phyloP scores from a whole-genome alignment of 2,888 invertebrate genomes.

The Protonemura montana region DNA sequence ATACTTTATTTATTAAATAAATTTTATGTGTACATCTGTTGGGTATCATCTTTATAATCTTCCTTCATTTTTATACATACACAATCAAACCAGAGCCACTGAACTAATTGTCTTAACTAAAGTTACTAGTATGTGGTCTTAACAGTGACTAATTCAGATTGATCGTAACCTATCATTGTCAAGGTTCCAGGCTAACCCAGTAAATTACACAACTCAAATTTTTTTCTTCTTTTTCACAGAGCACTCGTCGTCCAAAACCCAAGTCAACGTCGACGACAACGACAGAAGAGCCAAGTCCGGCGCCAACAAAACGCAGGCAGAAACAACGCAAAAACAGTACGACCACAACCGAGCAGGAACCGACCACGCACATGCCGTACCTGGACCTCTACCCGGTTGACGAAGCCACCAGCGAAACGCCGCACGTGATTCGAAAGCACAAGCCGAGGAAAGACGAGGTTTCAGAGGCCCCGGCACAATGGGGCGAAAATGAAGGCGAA shows the following conservation, averaged over 20 bases:
- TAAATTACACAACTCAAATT: too few species aligned
- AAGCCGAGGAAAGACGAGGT: background rate
- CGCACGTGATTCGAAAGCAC: background rate
- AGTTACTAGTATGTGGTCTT: too few species aligned
- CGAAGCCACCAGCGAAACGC: background rate
- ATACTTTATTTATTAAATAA: too few species aligned
- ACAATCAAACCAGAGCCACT: too few species aligned
- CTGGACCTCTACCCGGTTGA: background rate
- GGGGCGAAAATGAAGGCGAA: background rate
- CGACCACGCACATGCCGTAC: background rate
- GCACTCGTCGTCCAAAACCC: background rate
- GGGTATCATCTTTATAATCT: too few species aligned
- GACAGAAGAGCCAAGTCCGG: conserved; percentile 1
- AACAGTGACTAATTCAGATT: too few species aligned
- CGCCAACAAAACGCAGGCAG: conserved; percentile 38
- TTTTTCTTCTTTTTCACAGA: background rate
- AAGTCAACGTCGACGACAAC: conserved; percentile 35
- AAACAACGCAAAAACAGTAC: conserved; percentile 28
- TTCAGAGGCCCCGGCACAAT: background rate
- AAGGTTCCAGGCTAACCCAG: too few species aligned
- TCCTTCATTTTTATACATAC: too few species aligned
- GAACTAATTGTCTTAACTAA: too few species aligned
- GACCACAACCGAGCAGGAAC: background rate
- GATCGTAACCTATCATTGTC: too few species aligned
- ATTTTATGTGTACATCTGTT: too few species aligned